Conservation (phyloP, 2,113 vertebrate species). For the Corapipo altera region DNA sequence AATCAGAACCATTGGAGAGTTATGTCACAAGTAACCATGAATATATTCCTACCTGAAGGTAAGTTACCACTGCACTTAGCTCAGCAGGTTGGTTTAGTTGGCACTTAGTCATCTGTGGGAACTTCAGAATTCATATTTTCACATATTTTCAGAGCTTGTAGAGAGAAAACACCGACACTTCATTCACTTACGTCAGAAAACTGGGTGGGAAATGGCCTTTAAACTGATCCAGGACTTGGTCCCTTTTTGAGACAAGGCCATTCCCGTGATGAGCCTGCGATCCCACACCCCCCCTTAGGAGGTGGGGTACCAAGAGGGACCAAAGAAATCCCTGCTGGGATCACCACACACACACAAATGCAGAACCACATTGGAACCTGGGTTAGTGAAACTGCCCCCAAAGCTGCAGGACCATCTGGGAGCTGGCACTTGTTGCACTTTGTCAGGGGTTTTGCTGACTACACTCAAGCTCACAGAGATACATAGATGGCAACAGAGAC, state of each 20-base stretch:
- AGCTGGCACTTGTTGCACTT: neutral
- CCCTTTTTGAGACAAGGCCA: neutral
- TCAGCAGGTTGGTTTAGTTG: neutral
- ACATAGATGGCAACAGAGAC: neutral
- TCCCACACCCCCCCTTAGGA: fast-evolving
- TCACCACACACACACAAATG: neutral
- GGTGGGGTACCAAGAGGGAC: neutral
- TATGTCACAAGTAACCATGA: neutral
- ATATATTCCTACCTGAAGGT: neutral
- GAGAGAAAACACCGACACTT: neutral
- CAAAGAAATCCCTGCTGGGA: neutral
- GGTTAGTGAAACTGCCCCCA: neutral
- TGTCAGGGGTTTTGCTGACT: neutral
- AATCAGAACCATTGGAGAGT: neutral
- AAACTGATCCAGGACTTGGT: neutral
- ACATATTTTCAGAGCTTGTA: neutral
- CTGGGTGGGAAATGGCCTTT: neutral
- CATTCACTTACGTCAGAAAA: neutral
- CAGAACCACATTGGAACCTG: neutral
- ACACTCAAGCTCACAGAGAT: neutral
- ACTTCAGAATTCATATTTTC: neutral
- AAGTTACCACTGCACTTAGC: neutral
- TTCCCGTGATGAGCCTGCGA: neutral
- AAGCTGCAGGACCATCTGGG: neutral
- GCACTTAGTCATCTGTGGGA: neutral